Conservation (phyloP, 2,888 invertebrate species). For the Caenorhabditis sp. region DNA sequence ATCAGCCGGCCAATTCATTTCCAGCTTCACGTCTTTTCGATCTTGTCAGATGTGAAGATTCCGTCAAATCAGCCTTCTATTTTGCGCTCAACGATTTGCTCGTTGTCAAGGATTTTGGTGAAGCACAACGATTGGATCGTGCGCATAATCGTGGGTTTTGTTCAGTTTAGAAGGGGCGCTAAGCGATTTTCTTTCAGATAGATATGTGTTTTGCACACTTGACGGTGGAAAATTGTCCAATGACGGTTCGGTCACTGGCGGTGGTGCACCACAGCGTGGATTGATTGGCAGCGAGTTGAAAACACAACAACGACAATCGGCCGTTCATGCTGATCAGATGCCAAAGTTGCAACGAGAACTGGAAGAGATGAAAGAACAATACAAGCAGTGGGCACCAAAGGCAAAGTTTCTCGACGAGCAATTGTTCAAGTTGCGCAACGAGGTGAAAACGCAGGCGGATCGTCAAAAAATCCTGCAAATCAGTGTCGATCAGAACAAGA, state of each 20-base stretch:
- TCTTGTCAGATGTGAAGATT: conserved; percentile 80
- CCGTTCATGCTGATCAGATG: background rate
- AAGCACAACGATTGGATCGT: conserved; percentile 75
- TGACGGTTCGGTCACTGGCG: conserved; percentile 94
- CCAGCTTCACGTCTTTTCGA: conserved; percentile 83
- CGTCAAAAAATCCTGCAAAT: background rate
- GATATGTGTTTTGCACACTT: conserved; percentile 77
- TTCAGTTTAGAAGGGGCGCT: background rate
- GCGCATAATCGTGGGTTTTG: background rate
- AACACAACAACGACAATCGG: background rate
- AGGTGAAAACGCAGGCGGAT: background rate
- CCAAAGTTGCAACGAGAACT: background rate
- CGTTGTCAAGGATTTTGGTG: conserved; percentile 83
- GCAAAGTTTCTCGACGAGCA: background rate
- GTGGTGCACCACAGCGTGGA: conserved; percentile 77
- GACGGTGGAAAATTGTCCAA: conserved; percentile 86
- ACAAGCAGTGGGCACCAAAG: background rate
- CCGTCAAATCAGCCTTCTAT: conserved; percentile 81
- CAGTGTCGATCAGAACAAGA: background rate
- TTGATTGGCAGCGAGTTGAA: conserved; percentile 8
- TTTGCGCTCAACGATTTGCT: conserved; percentile 86
- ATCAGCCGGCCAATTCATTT: background rate
- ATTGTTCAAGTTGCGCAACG: background rate
- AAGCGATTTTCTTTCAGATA: background rate
- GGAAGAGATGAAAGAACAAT: background rate